phyloP scores from a whole-genome alignment of 2,113 vertebrate genomes.

The Cottus gobio region DNA sequence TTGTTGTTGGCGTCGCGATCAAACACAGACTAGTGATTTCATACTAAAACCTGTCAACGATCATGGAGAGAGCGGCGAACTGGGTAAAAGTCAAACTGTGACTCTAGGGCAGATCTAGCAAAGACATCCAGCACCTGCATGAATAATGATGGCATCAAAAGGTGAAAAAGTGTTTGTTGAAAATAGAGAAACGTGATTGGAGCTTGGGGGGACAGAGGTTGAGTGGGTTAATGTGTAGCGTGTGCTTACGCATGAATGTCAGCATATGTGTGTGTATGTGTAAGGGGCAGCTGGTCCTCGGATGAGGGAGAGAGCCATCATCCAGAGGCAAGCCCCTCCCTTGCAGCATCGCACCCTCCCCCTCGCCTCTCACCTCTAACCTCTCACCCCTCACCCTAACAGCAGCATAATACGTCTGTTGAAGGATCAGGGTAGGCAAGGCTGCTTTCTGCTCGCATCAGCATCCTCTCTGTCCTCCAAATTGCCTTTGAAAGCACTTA shows the following conservation, averaged over 20 bases:
- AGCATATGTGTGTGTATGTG: conserved; percentile 43
- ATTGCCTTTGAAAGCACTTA: conserved; percentile 66
- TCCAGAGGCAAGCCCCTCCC: conserved; percentile 52
- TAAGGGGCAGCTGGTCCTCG: conserved; percentile 73
- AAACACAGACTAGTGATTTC: conserved; percentile 16
- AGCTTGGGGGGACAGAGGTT: conserved; percentile 42
- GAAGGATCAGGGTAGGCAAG: conserved; percentile 54
- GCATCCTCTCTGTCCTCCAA: conserved; percentile 73
- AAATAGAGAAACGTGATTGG: conserved; percentile 48
- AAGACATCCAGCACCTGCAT: conserved; percentile 63
- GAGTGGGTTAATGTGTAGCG: conserved; percentile 69
- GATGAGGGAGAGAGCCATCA: conserved; percentile 63
- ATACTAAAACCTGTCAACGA: conserved; percentile 37
- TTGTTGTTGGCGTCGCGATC: conserved; percentile 33
- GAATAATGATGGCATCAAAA: conserved; percentile 50
- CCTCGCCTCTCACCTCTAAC: conserved; percentile 68
- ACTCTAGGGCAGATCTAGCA: conserved; percentile 39
- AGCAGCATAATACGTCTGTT: conserved; percentile 72
- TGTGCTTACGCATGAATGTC: conserved; percentile 71
- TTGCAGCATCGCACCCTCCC: conserved; percentile 40
- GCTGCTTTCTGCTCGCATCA: conserved; percentile 74
- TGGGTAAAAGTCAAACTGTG: conserved; percentile 59
- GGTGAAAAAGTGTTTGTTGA: conserved; percentile 56
- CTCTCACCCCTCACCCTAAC: conserved; percentile 74
- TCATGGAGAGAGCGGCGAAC: not conserved